These are phyloP conservation scores for Myiopsitta monachus DNA, from an alignment of 2,113 vertebrate species.

Conservation along the genomic window DNA sequence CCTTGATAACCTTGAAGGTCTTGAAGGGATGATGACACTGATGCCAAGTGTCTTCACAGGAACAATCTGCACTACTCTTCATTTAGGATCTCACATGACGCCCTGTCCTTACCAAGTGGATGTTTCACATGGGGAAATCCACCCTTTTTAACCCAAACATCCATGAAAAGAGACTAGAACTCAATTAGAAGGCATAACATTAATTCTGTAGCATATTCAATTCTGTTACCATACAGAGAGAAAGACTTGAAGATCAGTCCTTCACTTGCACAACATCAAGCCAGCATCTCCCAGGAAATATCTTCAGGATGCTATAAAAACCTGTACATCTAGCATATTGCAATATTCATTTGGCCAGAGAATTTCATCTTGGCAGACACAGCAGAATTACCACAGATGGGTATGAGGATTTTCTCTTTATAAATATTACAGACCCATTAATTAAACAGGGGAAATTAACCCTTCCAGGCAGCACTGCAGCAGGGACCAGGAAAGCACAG, in stretches of 20 bases:
- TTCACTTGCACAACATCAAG: background rate
- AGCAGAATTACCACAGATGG: background rate
- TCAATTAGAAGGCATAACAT: background rate
- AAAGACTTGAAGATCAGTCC: background rate
- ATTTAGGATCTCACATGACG: background rate
- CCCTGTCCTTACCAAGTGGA: background rate
- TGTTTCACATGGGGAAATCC: background rate
- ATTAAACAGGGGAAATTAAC: conserved; percentile 25
- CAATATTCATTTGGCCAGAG: conserved; percentile 4
- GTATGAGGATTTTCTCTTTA: conserved; percentile 5
- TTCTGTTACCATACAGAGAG: background rate
- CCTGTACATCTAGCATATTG: background rate
- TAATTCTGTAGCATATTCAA: background rate
- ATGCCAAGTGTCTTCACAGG: background rate
- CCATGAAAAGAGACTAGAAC: background rate
- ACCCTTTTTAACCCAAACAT: background rate
- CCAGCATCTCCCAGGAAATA: background rate
- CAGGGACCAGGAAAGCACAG: background rate
- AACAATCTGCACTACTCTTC: background rate
- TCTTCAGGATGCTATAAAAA: background rate
- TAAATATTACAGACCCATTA: conserved; percentile 13
- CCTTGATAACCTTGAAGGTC: background rate
- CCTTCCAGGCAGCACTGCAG: background rate
- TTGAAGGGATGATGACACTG: background rate
- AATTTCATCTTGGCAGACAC: conserved; percentile 13